These are phyloP conservation scores for Thelaira solivaga DNA, from an alignment of 2,888 invertebrate genomes.

Conservation along the genomic window DNA sequence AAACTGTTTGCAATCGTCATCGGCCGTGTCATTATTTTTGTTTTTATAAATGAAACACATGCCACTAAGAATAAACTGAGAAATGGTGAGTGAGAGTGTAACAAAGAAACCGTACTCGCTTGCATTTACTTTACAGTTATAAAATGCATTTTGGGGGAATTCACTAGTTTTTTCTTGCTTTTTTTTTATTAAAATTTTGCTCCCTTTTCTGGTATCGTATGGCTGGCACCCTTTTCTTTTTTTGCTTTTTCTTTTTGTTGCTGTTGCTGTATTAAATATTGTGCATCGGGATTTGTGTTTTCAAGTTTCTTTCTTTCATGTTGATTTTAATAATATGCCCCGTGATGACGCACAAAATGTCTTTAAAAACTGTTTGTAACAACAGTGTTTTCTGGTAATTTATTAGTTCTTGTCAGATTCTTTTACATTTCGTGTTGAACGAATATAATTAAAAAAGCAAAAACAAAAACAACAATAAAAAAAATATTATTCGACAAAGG, in stretches of 20 bases:
- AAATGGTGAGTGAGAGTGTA: neutral
- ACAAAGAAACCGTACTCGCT: constrained; percentile 19
- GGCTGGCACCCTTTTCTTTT: constrained; percentile 24
- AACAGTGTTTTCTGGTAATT: constrained; percentile 41
- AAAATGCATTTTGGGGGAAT: constrained; percentile 35
- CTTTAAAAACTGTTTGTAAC: constrained; percentile 29
- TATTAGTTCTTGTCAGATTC: constrained; percentile 59
- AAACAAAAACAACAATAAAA: neutral
- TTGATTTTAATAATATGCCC: constrained; percentile 32
- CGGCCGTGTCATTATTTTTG: too few species aligned
- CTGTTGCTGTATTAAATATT: neutral
- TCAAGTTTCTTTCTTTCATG: constrained; percentile 29
- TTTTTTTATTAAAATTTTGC: constrained; percentile 1
- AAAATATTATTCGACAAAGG: constrained; percentile 22
- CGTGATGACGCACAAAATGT: constrained; percentile 50
- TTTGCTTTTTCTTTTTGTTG: neutral
- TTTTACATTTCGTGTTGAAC: constrained; percentile 34
- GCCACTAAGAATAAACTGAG: too few species aligned
- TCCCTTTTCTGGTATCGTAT: constrained; percentile 29
- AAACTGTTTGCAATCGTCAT: too few species aligned
- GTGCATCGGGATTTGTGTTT: constrained; percentile 16
- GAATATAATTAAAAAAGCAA: constrained; percentile 13
- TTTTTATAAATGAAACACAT: too few species aligned
- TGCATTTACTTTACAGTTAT: too few species aligned
- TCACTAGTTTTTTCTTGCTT: constrained; percentile 12